Base-by-base conservation (phyloP, 37 sponge, comb jelly and placozoan genomes). In the Spongilla lacustris region DNA sequence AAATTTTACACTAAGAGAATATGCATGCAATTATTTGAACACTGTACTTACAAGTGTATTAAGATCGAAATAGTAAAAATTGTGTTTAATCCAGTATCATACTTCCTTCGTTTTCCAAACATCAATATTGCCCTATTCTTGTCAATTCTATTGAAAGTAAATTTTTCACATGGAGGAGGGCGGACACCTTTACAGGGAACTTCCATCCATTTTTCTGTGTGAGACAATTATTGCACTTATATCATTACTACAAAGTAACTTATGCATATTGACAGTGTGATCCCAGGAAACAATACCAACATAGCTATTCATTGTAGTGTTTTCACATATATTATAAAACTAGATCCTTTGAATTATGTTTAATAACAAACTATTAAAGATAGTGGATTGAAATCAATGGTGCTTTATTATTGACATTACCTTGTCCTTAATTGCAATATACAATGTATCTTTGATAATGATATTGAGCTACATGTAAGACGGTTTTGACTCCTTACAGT, bases 91-190 rank as follows among this genome's bases (percentile, higher is more conserved):
- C 30, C 66, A 50, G 66, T 28, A 49, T 66, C 66, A 32, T 58
- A 79, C 36, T 79, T 79, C 31, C 36, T 37, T 23, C 66, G 80
- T 79, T 50, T 79, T n/a, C 80, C 80, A 32, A 68, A 68, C 58
- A 79, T 66, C 9, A 79, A 35, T 17, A 79, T 6, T 66, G 80
- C 80, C 26, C 66, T 41, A 29, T n/a, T 2, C 12, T 9, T 33
- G 66, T 79, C 80, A 25, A 79, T 38, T 67, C 66, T 38, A 50
- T 30, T 79, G 28, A 79, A 79, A 26, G 66, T 79, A 67, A 79
- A 79, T 24, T 37, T 79, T 49, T 33, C 32, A 50, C 29, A 58
- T 19, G 80, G 80, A 58, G 68, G 50, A 2, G 80, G 80, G 0
- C 66, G 2, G 28, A 33, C 68, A 58, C 80, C 80, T 11, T 4